Conservation (phyloP, 1,140 invertebrate species). For the Lordiphosa mommai region DNA sequence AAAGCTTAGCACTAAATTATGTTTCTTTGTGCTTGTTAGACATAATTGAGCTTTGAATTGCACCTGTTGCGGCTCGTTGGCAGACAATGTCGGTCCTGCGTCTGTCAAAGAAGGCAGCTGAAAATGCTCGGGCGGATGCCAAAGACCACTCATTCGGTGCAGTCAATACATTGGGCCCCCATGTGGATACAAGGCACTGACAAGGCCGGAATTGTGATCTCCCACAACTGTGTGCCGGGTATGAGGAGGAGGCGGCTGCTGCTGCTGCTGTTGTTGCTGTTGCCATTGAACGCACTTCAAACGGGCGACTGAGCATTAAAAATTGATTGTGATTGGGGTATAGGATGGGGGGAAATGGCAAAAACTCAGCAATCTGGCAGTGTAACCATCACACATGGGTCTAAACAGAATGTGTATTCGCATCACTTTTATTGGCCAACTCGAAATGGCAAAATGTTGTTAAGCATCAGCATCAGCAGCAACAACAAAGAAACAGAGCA, state of each 20-base stretch:
- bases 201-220: conserved; percentile 27
- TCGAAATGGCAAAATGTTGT: conserved; percentile 54
- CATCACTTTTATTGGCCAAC: conserved; percentile 49
- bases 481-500: conserved; percentile 53
- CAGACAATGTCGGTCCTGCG: conserved; percentile 16
- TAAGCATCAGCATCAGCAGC: conserved; percentile 36
- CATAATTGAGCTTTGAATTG: conserved; percentile 32
- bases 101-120: conserved; percentile 25
- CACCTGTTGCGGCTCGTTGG: conserved; percentile 30
- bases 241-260: too few species aligned
- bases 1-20: conserved; percentile 30
- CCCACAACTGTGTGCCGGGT: conserved; percentile 1
- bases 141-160: conserved; percentile 14
- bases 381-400: conserved; percentile 2
- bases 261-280: too few species aligned
- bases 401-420: conserved; percentile 32
- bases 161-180: conserved; percentile 31
- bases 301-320: conserved; percentile 39
- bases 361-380: conserved; percentile 9
- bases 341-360: conserved; percentile 26
- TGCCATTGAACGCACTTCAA: conserved; percentile 10
- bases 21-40: conserved; percentile 13
- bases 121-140: too few species aligned
- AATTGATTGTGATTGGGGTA: conserved; percentile 45
- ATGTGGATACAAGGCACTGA: conserved; percentile 11